A percentile compares a stretch with the other conserved stretches of the same genome.
phyloP scores from a whole-genome alignment of 2,113 vertebrate species.

The Puntigrus tetrazona region DNA sequence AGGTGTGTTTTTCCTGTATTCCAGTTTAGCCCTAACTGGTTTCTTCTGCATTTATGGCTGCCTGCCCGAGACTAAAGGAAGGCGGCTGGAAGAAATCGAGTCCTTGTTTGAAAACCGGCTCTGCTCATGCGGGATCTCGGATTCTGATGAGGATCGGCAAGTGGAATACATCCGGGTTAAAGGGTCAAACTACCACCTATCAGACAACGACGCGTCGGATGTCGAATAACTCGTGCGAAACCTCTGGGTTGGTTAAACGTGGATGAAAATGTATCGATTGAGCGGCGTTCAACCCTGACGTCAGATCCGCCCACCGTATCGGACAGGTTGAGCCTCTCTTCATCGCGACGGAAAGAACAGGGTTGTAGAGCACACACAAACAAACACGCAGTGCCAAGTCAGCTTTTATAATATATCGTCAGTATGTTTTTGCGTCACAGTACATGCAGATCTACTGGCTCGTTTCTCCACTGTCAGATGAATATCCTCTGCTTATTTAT shows the following conservation, averaged over 20 bases:
- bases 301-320: constrained; percentile 36
- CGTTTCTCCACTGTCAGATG: constrained; percentile 12
- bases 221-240: constrained; percentile 80
- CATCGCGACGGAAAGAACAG: constrained; percentile 40
- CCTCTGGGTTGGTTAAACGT: constrained; percentile 18
- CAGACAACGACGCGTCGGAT: constrained; percentile 97
- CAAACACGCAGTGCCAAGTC: constrained; percentile 24
- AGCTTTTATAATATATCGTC: constrained; percentile 23
- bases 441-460: constrained; percentile 16
- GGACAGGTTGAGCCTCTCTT: constrained; percentile 38
- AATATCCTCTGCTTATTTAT: constrained; percentile 31
- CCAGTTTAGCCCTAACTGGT: constrained; percentile 85
- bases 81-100: constrained; percentile 95
- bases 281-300: constrained; percentile 42
- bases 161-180: constrained; percentile 99
- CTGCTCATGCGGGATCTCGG: constrained; percentile 89
- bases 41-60: constrained; percentile 91
- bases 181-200: constrained; percentile 98
- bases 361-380: constrained; percentile 44
- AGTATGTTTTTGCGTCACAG: background rate
- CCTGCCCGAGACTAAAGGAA: constrained; percentile 95
- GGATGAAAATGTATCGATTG: constrained; percentile 32
- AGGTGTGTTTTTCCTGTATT: constrained; percentile 97
- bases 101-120: constrained; percentile 90
- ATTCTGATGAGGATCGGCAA: constrained; percentile 93